Percentiles rank a stretch among this genome's conserved stretches.
phyloP scores from a whole-genome alignment of 2,797 vertebrate species.

The Ispidina lecontei region DNA sequence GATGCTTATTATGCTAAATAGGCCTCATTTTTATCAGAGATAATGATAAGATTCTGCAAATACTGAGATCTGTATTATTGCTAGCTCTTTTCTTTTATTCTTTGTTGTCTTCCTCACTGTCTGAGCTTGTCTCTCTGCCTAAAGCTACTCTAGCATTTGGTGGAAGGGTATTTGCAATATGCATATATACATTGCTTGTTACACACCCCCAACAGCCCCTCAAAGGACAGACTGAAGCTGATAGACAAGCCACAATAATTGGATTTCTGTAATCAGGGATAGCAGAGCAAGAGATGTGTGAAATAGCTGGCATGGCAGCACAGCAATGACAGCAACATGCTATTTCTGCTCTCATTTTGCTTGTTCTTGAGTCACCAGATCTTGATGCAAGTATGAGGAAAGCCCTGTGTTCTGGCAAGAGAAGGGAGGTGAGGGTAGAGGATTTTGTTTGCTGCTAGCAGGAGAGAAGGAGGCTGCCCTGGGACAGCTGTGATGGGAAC shows the following conservation, averaged over 20 bases:
- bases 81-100: neutral
- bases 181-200: neutral
- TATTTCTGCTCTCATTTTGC: neutral
- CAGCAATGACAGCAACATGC: neutral
- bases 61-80: neutral
- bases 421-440: neutral
- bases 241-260: neutral
- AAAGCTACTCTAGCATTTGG: neutral
- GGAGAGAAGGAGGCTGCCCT: neutral
- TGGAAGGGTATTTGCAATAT: neutral
- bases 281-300: neutral
- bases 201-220: neutral
- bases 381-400: rapidly evolving
- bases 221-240: neutral
- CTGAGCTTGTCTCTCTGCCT: neutral
- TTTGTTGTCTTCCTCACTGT: neutral
- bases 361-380: neutral
- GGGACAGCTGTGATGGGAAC: neutral
- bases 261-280: neutral
- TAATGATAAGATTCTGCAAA: neutral
- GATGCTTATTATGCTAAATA: neutral
- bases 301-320: neutral
- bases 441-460: neutral
- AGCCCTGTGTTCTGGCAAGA: neutral
- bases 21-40: neutral